Conservation (phyloP, 2,797 vertebrate species). For the Phylloscopus collybita region DNA sequence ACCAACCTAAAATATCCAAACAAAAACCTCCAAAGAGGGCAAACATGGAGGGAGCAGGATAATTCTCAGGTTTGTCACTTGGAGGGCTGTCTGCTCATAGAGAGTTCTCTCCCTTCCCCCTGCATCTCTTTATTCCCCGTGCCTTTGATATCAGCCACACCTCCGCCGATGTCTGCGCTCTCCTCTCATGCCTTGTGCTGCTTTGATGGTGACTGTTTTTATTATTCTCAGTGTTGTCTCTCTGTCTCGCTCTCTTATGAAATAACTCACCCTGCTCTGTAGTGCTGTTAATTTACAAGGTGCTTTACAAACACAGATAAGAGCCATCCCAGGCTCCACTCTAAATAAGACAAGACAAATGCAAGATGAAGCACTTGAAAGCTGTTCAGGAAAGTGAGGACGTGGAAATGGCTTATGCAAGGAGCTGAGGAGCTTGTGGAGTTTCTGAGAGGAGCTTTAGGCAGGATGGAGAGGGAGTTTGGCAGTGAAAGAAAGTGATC, state of each 20-base stretch:
- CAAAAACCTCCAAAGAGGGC: neutral
- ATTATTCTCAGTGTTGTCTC: conserved; percentile 23
- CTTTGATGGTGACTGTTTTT: conserved; percentile 44
- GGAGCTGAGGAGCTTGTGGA: neutral
- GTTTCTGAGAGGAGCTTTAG: neutral
- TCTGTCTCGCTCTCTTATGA: neutral
- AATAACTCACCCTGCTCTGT: conserved; percentile 8
- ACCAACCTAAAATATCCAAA: neutral
- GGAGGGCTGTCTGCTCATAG: neutral
- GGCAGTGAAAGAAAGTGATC: neutral
- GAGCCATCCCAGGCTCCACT: neutral
- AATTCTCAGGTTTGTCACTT: neutral
- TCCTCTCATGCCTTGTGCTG: neutral
- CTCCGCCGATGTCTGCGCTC: neutral
- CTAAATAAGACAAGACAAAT: conserved; percentile 22
- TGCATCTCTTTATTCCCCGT: neutral
- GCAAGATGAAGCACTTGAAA: conserved; percentile 29
- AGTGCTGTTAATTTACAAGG: conserved; percentile 56
- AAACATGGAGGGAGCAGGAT: neutral
- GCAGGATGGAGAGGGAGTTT: neutral
- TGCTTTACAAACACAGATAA: conserved; percentile 61
- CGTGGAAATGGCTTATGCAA: neutral
- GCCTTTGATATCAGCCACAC: neutral
- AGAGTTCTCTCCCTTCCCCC: neutral
- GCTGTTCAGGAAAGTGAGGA: neutral